Percentiles rank a stretch among this genome's conserved stretches.
These are phyloP conservation scores for Achroia grisella DNA, from an alignment of 1,140 invertebrate genomes.

Conservation along the genomic window DNA sequence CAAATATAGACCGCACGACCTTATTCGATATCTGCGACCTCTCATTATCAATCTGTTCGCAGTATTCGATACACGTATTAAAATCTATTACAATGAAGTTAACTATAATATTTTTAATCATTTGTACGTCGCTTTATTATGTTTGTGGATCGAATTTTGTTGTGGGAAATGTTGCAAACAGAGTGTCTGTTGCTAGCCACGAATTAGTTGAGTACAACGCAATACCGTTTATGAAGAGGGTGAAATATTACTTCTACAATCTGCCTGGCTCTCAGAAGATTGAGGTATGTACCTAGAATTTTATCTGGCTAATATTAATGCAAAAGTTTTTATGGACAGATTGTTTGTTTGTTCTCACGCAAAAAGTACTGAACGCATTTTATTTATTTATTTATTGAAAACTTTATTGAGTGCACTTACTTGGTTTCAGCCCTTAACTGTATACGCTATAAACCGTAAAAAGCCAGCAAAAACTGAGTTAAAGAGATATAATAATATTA, in stretches of 20 bases:
- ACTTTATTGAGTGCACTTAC: no score
- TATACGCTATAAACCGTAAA: no score
- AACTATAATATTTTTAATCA: not conserved
- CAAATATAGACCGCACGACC: not conserved
- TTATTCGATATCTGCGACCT: not conserved
- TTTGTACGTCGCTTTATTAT: not conserved
- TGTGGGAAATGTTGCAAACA: constrained; percentile 37
- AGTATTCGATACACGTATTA: not conserved
- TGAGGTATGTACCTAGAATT: constrained; percentile 28
- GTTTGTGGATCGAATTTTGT: constrained; percentile 29
- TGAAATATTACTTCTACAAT: constrained; percentile 46
- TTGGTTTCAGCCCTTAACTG: no score
- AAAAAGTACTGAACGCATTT: no score
- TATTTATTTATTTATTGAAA: no score
- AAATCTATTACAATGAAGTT: not conserved
- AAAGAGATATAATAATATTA: no score
- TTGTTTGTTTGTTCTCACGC: no score
- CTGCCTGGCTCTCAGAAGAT: constrained; percentile 33
- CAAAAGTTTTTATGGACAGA: no score
- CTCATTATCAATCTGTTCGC: not conserved
- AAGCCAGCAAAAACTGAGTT: no score
- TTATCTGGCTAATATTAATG: no score
- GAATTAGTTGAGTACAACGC: constrained; percentile 42
- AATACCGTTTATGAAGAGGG: constrained; percentile 52
- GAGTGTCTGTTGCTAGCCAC: constrained; percentile 30